phyloP scores from a whole-genome alignment of 2,888 invertebrate species.

The Drosophila siamana region DNA sequence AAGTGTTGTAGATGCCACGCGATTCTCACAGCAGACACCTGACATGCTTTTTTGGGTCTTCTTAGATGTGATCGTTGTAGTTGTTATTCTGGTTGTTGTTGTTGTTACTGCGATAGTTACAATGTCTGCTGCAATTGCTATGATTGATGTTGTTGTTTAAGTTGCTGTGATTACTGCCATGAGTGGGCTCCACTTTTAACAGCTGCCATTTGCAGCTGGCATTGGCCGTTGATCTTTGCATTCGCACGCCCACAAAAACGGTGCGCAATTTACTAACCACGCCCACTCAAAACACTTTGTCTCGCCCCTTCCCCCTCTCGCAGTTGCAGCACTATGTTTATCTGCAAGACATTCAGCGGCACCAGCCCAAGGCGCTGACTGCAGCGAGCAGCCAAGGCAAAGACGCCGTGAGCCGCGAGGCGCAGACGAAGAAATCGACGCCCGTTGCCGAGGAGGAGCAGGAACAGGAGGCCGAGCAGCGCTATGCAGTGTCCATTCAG shows the following conservation, averaged over 20 bases:
- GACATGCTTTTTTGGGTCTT: constrained; percentile 26
- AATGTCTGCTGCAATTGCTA: background rate
- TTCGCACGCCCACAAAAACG: constrained; percentile 48
- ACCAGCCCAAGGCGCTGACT: constrained; percentile 74
- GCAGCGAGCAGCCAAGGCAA: constrained; percentile 72
- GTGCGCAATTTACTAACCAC: constrained; percentile 42
- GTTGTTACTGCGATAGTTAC: background rate
- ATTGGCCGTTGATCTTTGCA: constrained; percentile 69
- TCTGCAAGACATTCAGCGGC: constrained; percentile 83
- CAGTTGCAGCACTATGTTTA: constrained; percentile 84
- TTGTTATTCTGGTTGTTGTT: constrained; percentile 1
- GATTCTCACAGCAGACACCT: constrained; percentile 67
- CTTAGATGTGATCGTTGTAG: constrained; percentile 16
- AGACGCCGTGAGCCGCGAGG: constrained; percentile 30
- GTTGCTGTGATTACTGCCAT: background rate
- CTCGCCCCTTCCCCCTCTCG: no score
- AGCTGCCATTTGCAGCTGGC: constrained; percentile 62
- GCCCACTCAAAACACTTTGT: constrained; percentile 36
- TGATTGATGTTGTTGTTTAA: constrained; percentile 12
- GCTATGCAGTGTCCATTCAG: constrained; percentile 79
- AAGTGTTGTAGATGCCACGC: constrained; percentile 74
- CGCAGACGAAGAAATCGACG: constrained; percentile 52
- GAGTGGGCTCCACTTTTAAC: constrained; percentile 59
- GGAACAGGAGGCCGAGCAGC: constrained; percentile 79
- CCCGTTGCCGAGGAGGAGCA: constrained; percentile 74